Conservation (phyloP, 2,888 invertebrate species). For the Watsonalla cultraria region DNA sequence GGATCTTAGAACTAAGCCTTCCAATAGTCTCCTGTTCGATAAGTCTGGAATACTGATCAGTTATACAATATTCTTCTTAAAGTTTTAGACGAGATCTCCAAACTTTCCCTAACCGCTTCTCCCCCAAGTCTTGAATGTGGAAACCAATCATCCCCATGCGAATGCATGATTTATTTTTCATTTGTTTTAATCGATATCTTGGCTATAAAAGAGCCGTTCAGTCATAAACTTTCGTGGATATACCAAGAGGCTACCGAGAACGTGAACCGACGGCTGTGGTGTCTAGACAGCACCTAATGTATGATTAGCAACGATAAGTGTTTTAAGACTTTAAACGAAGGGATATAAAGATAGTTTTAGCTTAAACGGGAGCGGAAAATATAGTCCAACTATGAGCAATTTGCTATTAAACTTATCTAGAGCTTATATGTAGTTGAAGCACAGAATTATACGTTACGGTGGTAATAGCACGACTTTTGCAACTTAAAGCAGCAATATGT, state of each 20-base stretch:
- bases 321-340: neutral
- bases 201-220: neutral
- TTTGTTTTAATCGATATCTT: neutral
- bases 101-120: too few species aligned
- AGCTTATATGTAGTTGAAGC: neutral
- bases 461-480: too few species aligned
- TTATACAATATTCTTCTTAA: too few species aligned
- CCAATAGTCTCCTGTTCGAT: too few species aligned
- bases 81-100: too few species aligned
- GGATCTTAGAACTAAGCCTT: too few species aligned
- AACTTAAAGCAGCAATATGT: too few species aligned
- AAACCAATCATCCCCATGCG: too few species aligned
- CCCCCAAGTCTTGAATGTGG: too few species aligned
- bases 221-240: constrained; percentile 3
- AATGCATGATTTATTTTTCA: too few species aligned
- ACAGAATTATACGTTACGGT: neutral
- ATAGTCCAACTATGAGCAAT: neutral
- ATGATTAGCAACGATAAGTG: neutral
- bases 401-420: too few species aligned
- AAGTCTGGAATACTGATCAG: too few species aligned
- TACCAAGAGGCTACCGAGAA: constrained; percentile 8
- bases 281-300: constrained; percentile 20
- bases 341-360: constrained; percentile 4
- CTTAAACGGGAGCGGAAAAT: neutral
- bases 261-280: neutral